Conservation (phyloP, 1,140 invertebrate genomes). For the Drosophila ficusphila region DNA sequence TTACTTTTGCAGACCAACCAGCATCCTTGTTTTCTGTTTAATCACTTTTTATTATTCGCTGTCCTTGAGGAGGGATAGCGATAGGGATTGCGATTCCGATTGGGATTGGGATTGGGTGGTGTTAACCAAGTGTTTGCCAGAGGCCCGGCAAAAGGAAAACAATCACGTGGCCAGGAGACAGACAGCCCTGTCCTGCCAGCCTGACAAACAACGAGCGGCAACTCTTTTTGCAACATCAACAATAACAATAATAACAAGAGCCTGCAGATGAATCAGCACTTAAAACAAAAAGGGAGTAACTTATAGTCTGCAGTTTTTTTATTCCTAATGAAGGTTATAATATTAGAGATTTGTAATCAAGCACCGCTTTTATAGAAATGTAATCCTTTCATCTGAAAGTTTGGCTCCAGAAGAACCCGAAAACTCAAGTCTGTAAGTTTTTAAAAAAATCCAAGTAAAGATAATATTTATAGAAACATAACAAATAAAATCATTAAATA, state of each 20-base stretch:
- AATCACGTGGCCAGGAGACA: slow-evolving; percentile 71
- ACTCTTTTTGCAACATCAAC: slow-evolving; percentile 77
- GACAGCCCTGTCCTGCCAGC: slow-evolving; percentile 60
- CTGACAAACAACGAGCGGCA: slow-evolving; percentile 70
- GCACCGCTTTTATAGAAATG: too few species aligned
- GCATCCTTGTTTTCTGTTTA: slow-evolving; percentile 50
- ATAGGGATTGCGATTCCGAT: neutral
- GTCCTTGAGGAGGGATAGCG: slow-evolving; percentile 14
- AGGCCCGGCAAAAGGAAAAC: slow-evolving; percentile 63
- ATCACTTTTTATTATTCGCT: slow-evolving; percentile 71
- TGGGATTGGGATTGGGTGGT: slow-evolving; percentile 4
- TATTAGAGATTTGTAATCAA: too few species aligned
- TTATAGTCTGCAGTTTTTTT: too few species aligned
- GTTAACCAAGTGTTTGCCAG: slow-evolving; percentile 55
- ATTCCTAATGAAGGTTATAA: too few species aligned
- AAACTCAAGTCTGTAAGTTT: too few species aligned
- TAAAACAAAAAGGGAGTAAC: too few species aligned
- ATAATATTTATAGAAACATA: too few species aligned
- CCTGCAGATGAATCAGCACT: slow-evolving; percentile 14
- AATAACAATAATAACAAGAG: slow-evolving; percentile 75
- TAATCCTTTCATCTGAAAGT: too few species aligned
- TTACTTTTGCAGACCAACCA: slow-evolving; percentile 16
- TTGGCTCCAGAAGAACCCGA: too few species aligned
- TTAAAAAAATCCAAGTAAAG: too few species aligned
- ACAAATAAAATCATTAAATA: too few species aligned